Evolutionary conservation across 1,140 invertebrate genomes (phyloP).

Genomic region (Rhizoglyphus robini): DNA sequence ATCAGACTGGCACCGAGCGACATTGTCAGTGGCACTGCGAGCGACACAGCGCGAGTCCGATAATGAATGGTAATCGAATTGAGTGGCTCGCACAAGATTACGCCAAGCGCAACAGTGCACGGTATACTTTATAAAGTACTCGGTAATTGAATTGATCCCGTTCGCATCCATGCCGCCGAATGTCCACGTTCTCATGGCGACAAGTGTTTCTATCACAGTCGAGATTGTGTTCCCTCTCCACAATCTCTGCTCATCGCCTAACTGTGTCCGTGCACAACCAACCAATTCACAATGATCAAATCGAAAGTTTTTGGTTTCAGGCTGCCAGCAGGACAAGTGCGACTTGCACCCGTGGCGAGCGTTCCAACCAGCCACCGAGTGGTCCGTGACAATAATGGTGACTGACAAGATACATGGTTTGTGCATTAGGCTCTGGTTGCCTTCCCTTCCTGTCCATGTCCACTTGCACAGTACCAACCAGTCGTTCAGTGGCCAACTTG

Average conservation of each 20-base stretch:
- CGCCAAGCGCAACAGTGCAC: background rate
- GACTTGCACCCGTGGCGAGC: too few species aligned
- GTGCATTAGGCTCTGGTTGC: conserved; percentile 7
- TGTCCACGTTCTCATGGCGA: background rate
- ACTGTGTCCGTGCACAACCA: too few species aligned
- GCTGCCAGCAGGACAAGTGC: too few species aligned
- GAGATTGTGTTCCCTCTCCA: too few species aligned
- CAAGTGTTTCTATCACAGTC: too few species aligned
- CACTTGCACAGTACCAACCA: too few species aligned
- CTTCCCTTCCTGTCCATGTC: background rate
- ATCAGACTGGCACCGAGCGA: conserved; percentile 1
- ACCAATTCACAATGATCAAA: too few species aligned
- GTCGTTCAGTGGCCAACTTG: background rate
- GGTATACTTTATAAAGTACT: too few species aligned
- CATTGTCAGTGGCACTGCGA: background rate
- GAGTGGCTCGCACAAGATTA: background rate
- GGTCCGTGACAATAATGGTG: conserved; percentile 1
- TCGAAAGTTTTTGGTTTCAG: too few species aligned
- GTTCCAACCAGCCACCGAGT: too few species aligned
- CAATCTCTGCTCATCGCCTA: too few species aligned
- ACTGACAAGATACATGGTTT: conserved; percentile 13
- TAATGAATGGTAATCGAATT: conserved; percentile 4
- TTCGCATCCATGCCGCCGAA: background rate
- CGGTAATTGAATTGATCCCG: conserved; percentile 5
- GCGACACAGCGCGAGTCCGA: background rate